A percentile compares a stretch with the other conserved stretches of the same genome.
Evolutionary conservation across 2,113 vertebrate genomes (phyloP).

Genomic region (Indicator maculatus): DNA sequence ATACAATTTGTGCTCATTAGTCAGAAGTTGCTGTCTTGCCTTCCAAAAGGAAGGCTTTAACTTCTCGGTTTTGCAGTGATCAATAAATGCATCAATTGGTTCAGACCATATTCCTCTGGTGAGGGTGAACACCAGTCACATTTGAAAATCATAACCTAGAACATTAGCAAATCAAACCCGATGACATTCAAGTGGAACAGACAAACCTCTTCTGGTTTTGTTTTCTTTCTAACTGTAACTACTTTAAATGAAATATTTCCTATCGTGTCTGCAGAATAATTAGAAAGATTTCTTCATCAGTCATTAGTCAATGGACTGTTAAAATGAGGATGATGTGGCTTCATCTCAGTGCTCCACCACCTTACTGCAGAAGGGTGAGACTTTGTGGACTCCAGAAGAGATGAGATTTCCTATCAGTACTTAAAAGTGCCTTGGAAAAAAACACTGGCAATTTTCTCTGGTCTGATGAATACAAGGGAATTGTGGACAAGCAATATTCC

Average conservation of each 20-base stretch:
- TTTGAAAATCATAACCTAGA: neutral
- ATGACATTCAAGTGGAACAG: conserved; percentile 7
- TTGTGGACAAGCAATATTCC: neutral
- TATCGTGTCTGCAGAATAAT: neutral
- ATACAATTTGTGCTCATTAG: neutral
- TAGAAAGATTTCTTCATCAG: neutral
- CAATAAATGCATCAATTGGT: neutral
- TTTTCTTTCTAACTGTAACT: neutral
- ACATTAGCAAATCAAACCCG: neutral
- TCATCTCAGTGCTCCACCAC: neutral
- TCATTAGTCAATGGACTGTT: neutral
- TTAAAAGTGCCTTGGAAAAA: neutral
- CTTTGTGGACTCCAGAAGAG: neutral
- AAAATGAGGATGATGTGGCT: neutral
- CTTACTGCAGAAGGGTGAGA: neutral
- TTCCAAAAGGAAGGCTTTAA: neutral
- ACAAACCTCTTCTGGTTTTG: neutral
- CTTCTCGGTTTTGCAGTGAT: neutral
- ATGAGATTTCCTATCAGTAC: neutral
- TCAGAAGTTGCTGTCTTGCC: neutral
- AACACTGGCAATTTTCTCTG: neutral
- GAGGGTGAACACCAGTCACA: neutral
- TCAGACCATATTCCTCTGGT: neutral
- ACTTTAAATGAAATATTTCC: neutral
- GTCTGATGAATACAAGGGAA: neutral